These are phyloP conservation scores for Eristalinus aeneus DNA, from an alignment of 2,888 invertebrate species.

Conservation along the genomic window DNA sequence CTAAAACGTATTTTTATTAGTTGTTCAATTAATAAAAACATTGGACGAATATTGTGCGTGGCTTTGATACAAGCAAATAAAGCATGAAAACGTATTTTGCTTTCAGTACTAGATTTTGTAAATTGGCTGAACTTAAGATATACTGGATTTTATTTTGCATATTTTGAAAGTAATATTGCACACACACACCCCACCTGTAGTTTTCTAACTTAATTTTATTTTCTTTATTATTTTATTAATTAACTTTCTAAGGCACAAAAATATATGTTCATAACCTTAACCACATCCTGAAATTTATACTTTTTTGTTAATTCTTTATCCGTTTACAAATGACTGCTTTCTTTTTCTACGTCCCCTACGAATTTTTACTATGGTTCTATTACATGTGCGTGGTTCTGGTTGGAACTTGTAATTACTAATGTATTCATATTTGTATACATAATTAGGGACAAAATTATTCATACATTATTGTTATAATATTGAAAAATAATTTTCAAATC, in stretches of 20 bases:
- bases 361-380: no score
- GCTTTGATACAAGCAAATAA: not conserved
- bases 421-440: no score
- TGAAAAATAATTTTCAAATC: no score
- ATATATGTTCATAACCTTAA: not conserved
- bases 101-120: not conserved
- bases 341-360: no score
- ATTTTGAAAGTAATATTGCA: slow-evolving; percentile 42
- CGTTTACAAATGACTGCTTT: no score
- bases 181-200: slow-evolving; percentile 5
- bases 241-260: not conserved
- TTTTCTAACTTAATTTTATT: not conserved
- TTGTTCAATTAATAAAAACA: not conserved
- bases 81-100: slow-evolving; percentile 5
- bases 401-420: no score
- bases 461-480: no score
- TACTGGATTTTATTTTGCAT: slow-evolving; percentile 31
- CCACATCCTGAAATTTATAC: not conserved
- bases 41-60: not conserved
- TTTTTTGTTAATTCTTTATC: not conserved
- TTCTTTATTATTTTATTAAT: not conserved
- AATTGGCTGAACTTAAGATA: slow-evolving; percentile 8
- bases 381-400: no score
- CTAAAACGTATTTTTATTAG: not conserved
- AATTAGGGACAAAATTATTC: no score